phyloP scores from a whole-genome alignment of 64 coral and sea anemone species.

The Acropora tenuis region DNA sequence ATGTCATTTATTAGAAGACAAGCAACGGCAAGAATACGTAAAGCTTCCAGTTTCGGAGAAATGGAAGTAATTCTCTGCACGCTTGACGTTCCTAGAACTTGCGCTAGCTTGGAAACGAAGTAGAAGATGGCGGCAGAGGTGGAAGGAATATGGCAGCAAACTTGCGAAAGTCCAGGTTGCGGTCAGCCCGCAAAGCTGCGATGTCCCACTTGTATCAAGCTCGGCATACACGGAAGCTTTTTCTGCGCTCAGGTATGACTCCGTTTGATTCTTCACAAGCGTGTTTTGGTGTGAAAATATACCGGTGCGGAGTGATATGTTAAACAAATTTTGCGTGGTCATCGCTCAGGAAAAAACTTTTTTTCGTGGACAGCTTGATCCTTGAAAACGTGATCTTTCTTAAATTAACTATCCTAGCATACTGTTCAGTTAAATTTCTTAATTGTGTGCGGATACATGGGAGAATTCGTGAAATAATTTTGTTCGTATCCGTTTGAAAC shows the following conservation, averaged over 20 bases:
- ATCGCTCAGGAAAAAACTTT: background rate
- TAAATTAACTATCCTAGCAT: too few relatives aligned
- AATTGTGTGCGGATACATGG: too few relatives aligned
- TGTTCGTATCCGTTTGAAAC: too few relatives aligned
- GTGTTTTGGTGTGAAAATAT: background rate
- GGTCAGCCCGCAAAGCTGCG: constrained; percentile 65
- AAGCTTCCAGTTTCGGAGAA: too few relatives aligned
- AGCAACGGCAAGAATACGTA: too few relatives aligned
- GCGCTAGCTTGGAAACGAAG: background rate
- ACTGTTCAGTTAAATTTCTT: too few relatives aligned
- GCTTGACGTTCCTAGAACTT: background rate
- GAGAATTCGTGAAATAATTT: too few relatives aligned
- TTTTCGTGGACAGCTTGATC: too few relatives aligned
- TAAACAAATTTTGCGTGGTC: background rate
- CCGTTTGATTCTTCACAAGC: background rate
- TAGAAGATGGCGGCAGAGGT: constrained; percentile 49
- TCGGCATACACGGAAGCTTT: constrained; percentile 77
- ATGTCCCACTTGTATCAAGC: constrained; percentile 79
- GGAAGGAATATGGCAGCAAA: background rate
- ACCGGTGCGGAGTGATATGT: background rate
- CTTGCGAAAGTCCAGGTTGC: constrained; percentile 64
- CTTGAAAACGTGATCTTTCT: too few relatives aligned
- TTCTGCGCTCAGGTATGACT: constrained; percentile 74
- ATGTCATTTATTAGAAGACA: too few relatives aligned
- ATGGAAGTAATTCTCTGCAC: too few relatives aligned